phyloP scores from a whole-genome alignment of 2,888 invertebrate species.

The Drosophila cognata region DNA sequence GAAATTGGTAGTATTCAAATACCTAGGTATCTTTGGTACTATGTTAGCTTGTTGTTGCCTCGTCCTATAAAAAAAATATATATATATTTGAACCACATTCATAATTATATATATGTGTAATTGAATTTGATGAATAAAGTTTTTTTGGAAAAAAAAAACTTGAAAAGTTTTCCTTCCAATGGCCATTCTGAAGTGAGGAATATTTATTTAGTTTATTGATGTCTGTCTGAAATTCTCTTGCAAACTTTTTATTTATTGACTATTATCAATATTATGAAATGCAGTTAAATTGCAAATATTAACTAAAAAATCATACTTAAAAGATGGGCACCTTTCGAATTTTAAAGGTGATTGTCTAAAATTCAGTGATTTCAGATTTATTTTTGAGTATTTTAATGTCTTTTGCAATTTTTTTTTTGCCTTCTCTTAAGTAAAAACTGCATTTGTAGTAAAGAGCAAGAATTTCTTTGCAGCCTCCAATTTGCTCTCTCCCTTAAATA shows the following conservation, averaged over 20 bases:
- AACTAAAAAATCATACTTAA: too few species aligned
- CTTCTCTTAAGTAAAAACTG: too few species aligned
- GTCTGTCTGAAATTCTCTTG: neutral
- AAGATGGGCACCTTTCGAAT: too few species aligned
- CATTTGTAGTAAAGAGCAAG: too few species aligned
- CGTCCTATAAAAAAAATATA: constrained; percentile 16
- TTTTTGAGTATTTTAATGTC: neutral
- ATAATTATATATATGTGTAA: constrained; percentile 47
- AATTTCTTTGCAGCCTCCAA: too few species aligned
- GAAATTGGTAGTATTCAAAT: constrained; percentile 34
- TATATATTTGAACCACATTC: constrained; percentile 35
- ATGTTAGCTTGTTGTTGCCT: constrained; percentile 35
- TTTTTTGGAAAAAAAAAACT: constrained; percentile 54
- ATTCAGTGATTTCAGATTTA: too few species aligned
- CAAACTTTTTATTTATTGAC: neutral
- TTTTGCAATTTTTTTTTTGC: neutral
- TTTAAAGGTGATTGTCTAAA: too few species aligned
- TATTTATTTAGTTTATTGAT: neutral
- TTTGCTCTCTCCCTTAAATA: neutral
- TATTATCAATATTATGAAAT: neutral
- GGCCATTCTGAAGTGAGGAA: constrained; percentile 21
- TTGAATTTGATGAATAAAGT: constrained; percentile 62
- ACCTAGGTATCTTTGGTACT: constrained; percentile 7
- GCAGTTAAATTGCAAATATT: neutral
- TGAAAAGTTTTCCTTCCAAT: neutral